Conservation (phyloP, 1,140 invertebrate species). For the Drosophila ohnishii region DNA sequence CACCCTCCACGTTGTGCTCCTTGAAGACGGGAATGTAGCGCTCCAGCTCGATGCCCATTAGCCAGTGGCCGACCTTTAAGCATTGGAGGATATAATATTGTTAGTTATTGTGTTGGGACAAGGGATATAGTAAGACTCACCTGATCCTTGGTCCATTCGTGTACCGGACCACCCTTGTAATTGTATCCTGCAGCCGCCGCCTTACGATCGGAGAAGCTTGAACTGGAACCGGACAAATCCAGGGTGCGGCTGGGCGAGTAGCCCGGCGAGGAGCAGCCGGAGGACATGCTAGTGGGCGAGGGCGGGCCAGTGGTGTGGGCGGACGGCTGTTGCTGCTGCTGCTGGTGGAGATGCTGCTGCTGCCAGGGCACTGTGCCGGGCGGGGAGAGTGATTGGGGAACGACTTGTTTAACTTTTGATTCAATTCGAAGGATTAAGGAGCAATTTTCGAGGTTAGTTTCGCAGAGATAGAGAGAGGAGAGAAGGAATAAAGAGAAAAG, state of each 20-base stretch:
- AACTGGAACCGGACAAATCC: conserved; percentile 85
- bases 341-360: conserved; percentile 83
- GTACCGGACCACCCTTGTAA: conserved; percentile 88
- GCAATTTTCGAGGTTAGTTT: conserved; percentile 13
- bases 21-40: conserved; percentile 92
- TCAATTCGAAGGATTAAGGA: neutral
- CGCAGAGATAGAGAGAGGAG: conserved; percentile 11
- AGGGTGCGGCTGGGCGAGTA: conserved; percentile 83
- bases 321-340: conserved; percentile 82
- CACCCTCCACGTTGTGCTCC: conserved; percentile 92
- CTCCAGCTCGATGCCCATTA: conserved; percentile 91
- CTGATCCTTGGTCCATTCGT: conserved; percentile 94
- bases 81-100: too few relatives aligned
- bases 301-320: conserved; percentile 84
- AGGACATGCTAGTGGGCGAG: conserved; percentile 87
- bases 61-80: conserved; percentile 93
- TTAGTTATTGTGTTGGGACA: neutral
- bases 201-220: conserved; percentile 81
- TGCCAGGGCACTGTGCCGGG: conserved; percentile 85
- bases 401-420: conserved; percentile 86
- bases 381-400: conserved; percentile 85
- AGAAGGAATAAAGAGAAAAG: conserved; percentile 34
- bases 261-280: conserved; percentile 84
- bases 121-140: conserved; percentile 80
- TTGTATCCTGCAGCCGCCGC: conserved; percentile 83